Conservation (phyloP, 2,888 invertebrate species). For the Autographa pulchrina region DNA sequence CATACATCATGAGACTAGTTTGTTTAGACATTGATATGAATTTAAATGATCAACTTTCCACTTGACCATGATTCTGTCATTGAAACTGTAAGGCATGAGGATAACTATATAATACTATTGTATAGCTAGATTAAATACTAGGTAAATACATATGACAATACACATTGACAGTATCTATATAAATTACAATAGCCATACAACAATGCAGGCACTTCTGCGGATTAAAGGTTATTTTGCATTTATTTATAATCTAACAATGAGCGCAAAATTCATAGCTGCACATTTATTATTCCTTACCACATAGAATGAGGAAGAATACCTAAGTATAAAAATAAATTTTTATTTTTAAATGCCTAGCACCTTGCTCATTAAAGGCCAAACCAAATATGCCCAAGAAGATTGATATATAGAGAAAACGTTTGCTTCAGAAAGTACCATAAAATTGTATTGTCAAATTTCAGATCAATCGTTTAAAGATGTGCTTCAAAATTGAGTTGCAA, state of each 20-base stretch:
- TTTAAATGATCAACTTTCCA: neutral
- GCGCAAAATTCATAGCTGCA: neutral
- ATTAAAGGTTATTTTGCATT: neutral
- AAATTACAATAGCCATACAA: neutral
- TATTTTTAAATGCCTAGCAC: too few relatives aligned
- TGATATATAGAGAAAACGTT: too few relatives aligned
- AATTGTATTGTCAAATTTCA: too few relatives aligned
- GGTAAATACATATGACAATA: neutral
- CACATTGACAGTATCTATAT: neutral
- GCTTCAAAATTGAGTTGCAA: too few relatives aligned
- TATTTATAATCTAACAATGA: constrained; percentile 2
- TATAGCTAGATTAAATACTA: neutral
- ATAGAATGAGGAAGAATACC: too few relatives aligned
- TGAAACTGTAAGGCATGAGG: neutral
- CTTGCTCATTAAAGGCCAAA: too few relatives aligned
- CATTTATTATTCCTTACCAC: too few relatives aligned
- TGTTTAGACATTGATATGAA: neutral
- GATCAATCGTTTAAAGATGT: too few relatives aligned
- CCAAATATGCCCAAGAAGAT: too few relatives aligned
- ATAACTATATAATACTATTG: neutral
- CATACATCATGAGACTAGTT: neutral
- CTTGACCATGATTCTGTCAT: neutral
- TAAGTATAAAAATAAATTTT: too few relatives aligned
- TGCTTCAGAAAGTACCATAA: too few relatives aligned
- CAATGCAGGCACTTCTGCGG: neutral